phyloP scores from a whole-genome alignment of 2,797 vertebrate genomes.

The Megaceryle alcyon region DNA sequence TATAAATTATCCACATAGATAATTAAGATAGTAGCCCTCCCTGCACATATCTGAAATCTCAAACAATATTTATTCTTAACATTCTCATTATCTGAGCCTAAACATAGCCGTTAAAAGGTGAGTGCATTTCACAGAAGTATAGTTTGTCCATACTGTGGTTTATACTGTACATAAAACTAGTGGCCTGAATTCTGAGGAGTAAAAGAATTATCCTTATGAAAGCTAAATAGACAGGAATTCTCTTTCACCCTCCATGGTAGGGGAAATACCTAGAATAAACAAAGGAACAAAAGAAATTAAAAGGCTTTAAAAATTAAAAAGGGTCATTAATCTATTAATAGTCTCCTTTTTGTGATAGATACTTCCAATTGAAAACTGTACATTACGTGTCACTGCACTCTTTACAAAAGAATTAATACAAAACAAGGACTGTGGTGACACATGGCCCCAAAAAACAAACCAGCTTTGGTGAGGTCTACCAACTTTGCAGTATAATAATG shows the following conservation, averaged over 20 bases:
- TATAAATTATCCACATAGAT: background rate
- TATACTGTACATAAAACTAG: background rate
- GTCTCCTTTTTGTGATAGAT: background rate
- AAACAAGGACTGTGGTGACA: background rate
- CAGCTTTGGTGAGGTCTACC: background rate
- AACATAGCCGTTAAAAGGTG: background rate
- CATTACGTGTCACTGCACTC: background rate
- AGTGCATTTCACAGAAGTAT: background rate
- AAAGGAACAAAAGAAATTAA: background rate
- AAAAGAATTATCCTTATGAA: background rate
- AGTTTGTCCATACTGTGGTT: background rate
- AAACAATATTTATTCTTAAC: background rate
- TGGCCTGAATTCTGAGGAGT: background rate
- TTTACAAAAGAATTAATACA: background rate
- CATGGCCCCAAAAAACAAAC: background rate
- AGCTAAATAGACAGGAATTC: background rate
- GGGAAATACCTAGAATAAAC: background rate
- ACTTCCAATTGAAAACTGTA: background rate
- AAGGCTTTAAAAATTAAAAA: background rate
- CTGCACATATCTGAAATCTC: background rate
- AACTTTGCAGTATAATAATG: background rate
- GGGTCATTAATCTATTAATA: background rate
- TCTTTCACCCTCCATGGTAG: accelerated
- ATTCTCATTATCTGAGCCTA: background rate
- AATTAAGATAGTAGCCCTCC: background rate